Conservation (phyloP, 1,140 invertebrate genomes). For the Mesaphorura yosii region DNA sequence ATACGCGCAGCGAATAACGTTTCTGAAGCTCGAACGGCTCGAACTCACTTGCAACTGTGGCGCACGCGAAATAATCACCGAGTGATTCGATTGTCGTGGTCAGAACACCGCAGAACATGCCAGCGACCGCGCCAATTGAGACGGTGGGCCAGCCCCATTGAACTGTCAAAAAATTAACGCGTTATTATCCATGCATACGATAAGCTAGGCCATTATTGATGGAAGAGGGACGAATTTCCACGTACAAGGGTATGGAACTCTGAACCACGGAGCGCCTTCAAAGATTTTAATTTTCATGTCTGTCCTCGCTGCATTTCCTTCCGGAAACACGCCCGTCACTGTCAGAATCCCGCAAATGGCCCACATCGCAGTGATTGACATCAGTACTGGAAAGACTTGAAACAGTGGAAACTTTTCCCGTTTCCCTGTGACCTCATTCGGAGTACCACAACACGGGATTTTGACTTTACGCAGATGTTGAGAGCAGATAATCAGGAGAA, state of each 20-base stretch:
- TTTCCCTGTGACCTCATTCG: conserved; percentile 42
- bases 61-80: conserved; percentile 78
- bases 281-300: conserved; percentile 57
- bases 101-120: conserved; percentile 69
- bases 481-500: conserved; percentile 66
- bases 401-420: conserved; percentile 49
- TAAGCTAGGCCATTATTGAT: neutral
- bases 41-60: conserved; percentile 57
- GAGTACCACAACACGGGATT: conserved; percentile 49
- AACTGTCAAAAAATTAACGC: conserved; percentile 39
- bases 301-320: conserved; percentile 58
- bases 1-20: neutral
- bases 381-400: conserved; percentile 67
- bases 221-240: neutral
- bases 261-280: conserved; percentile 63
- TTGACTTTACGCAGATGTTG: conserved; percentile 60
- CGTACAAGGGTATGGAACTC: conserved; percentile 46
- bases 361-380: conserved; percentile 71
- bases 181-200: neutral
- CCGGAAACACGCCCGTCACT: conserved; percentile 48
- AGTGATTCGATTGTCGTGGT: conserved; percentile 76
- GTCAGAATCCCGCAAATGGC: conserved; percentile 61
- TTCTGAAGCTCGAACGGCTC: neutral
- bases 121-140: conserved; percentile 58
- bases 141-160: conserved; percentile 78